Evolutionary conservation across 2,797 vertebrate species (phyloP).

Genomic region (Microctenopoma lineatum): DNA sequence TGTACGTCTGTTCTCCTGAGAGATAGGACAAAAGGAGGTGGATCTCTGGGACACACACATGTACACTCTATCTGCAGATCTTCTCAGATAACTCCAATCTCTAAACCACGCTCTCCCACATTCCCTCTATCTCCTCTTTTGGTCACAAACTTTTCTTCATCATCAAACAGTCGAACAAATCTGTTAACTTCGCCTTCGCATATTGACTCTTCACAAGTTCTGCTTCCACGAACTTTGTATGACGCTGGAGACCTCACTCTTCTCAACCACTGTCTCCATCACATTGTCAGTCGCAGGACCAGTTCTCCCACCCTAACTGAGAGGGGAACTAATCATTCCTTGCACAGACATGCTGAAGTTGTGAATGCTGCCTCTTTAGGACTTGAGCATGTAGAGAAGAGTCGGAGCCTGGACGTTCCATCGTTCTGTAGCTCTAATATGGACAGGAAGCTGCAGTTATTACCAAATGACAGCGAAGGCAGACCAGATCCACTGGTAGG

Average conservation of each 20-base stretch:
- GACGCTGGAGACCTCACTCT: slow-evolving; percentile 73
- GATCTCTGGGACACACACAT: slow-evolving; percentile 43
- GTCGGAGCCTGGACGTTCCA: slow-evolving; percentile 50
- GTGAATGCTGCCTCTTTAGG: slow-evolving; percentile 5
- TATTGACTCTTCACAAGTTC: slow-evolving; percentile 20
- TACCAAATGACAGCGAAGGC: slow-evolving; percentile 49
- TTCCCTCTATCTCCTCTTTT: slow-evolving; percentile 27
- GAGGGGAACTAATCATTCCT: slow-evolving; percentile 23
- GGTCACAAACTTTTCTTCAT: slow-evolving; percentile 14
- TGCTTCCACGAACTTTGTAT: slow-evolving; percentile 37
- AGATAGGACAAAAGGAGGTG: slow-evolving; percentile 45
- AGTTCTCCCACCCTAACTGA: slow-evolving; percentile 74
- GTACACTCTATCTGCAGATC: slow-evolving; percentile 16
- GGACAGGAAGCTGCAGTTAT: slow-evolving; percentile 50
- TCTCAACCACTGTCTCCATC: slow-evolving; percentile 80
- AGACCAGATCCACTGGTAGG: slow-evolving; percentile 73
- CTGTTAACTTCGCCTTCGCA: slow-evolving; percentile 12
- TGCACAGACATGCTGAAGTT: slow-evolving; percentile 25
- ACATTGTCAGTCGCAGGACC: slow-evolving; percentile 76
- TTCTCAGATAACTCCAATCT: slow-evolving; percentile 23
- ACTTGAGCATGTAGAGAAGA: slow-evolving; percentile 44
- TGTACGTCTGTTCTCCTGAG: slow-evolving; percentile 64
- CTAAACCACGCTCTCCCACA: slow-evolving; percentile 29
- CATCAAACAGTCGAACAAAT: slow-evolving; percentile 24
- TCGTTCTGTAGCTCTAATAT: slow-evolving; percentile 33